Evolutionary conservation across 1,140 invertebrate species (phyloP).

Genomic region (Elymnias hypermnestra): DNA sequence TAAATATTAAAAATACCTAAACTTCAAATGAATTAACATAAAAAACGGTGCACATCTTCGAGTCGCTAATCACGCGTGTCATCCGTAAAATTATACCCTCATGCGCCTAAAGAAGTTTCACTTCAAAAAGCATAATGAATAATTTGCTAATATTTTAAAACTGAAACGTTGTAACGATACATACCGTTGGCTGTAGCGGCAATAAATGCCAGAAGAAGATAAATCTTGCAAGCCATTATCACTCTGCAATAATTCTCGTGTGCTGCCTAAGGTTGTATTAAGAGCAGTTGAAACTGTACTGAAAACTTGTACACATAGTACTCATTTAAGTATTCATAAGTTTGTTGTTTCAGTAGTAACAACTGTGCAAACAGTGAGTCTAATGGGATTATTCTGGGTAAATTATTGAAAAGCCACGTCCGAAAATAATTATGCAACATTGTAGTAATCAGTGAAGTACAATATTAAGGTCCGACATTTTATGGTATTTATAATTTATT

Average conservation of each 20-base stretch:
- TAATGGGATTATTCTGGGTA: conserved; percentile 30
- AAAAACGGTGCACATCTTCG: too few species aligned
- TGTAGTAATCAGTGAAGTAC: too few species aligned
- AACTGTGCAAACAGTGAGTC: conserved; percentile 47
- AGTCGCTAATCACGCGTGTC: too few species aligned
- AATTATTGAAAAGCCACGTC: conserved; percentile 21
- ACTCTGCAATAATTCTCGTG: background rate
- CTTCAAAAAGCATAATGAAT: too few species aligned
- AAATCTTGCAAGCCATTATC: conserved; percentile 35
- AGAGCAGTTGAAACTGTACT: conserved; percentile 32
- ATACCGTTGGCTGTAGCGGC: conserved; percentile 34
- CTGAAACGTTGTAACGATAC: too few species aligned
- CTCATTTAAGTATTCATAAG: conserved; percentile 41
- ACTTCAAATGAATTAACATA: too few species aligned
- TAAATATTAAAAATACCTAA: too few species aligned
- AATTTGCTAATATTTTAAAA: background rate
- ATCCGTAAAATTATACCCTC: too few species aligned
- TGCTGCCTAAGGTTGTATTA: background rate
- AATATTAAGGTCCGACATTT: too few species aligned
- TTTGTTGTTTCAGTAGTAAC: conserved; percentile 19
- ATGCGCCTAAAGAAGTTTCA: too few species aligned
- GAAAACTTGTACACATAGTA: conserved; percentile 28
- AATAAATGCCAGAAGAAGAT: conserved; percentile 23
- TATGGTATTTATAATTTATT: background rate
- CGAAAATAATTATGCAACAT: conserved; percentile 28